These are phyloP conservation scores for Girardinus metallicus DNA, from an alignment of 2,797 vertebrate genomes.

Conservation along the genomic window DNA sequence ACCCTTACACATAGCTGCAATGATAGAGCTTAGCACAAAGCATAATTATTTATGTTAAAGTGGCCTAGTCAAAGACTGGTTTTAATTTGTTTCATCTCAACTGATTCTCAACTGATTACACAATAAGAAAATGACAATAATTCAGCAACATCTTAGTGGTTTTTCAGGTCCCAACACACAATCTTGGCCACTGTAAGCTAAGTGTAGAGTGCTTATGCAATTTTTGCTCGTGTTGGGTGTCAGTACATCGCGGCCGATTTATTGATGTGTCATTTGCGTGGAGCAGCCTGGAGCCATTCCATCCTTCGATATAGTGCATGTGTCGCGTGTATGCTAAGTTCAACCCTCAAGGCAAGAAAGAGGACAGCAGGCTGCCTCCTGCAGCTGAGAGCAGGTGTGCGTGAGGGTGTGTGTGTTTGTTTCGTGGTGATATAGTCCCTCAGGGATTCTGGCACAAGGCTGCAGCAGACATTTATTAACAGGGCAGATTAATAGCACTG, in stretches of 20 bases:
- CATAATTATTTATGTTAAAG: neutral
- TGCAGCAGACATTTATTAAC: slow-evolving; percentile 87
- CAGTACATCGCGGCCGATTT: slow-evolving; percentile 59
- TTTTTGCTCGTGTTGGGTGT: slow-evolving; percentile 46
- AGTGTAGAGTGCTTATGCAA: slow-evolving; percentile 33
- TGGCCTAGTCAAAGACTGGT: neutral
- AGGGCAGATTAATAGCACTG: slow-evolving; percentile 89
- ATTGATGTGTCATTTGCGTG: slow-evolving; percentile 77
- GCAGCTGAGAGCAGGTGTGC: slow-evolving; percentile 62
- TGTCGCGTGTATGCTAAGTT: slow-evolving; percentile 29
- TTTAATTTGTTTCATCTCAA: neutral
- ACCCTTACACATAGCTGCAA: neutral
- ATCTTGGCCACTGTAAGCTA: slow-evolving; percentile 17
- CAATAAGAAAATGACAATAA: neutral
- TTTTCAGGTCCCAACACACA: slow-evolving; percentile 10
- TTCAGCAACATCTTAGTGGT: neutral
- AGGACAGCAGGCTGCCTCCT: slow-evolving; percentile 69
- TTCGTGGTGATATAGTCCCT: slow-evolving; percentile 76
- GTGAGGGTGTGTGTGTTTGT: slow-evolving; percentile 50
- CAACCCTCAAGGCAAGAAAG: slow-evolving; percentile 62
- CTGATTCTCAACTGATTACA: neutral
- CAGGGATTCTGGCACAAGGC: slow-evolving; percentile 78
- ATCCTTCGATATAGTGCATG: slow-evolving; percentile 38
- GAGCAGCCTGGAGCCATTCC: slow-evolving; percentile 67
- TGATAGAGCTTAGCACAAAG: neutral